phyloP scores from a whole-genome alignment of 2,113 vertebrate species.

The Myiozetetes cayanensis region DNA sequence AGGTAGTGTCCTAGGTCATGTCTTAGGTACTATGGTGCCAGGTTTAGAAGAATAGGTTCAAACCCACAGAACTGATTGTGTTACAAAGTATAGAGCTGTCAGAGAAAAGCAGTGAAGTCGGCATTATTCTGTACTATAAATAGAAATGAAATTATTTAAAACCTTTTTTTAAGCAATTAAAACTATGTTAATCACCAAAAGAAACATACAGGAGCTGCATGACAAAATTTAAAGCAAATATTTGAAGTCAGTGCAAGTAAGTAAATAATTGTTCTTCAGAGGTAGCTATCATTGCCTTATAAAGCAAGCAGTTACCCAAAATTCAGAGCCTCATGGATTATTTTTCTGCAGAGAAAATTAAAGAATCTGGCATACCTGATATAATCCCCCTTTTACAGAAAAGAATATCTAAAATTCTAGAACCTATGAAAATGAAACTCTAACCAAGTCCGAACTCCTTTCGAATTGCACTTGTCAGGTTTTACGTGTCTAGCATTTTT shows the following conservation, averaged over 20 bases:
- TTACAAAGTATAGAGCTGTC: background rate
- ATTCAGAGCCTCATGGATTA: fast-evolving
- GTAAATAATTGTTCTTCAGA: background rate
- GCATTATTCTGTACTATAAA: background rate
- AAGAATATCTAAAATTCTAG: background rate
- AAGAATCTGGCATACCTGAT: background rate
- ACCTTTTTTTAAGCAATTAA: background rate
- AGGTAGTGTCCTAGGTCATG: too few relatives aligned
- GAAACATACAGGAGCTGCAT: background rate
- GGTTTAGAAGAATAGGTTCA: background rate
- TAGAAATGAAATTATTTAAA: background rate
- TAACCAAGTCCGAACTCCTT: background rate
- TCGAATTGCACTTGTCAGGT: background rate
- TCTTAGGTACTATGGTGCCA: background rate
- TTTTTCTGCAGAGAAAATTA: background rate
- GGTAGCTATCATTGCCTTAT: background rate
- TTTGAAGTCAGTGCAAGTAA: background rate
- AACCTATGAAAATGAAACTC: background rate
- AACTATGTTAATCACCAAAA: background rate
- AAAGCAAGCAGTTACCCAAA: background rate
- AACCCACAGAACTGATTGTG: background rate
- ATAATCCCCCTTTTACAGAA: background rate
- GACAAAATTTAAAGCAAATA: background rate
- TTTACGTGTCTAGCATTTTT: background rate
- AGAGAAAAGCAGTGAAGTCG: background rate